Conservation (phyloP, 2,888 invertebrate genomes). For the Pantelozetes paolii region DNA sequence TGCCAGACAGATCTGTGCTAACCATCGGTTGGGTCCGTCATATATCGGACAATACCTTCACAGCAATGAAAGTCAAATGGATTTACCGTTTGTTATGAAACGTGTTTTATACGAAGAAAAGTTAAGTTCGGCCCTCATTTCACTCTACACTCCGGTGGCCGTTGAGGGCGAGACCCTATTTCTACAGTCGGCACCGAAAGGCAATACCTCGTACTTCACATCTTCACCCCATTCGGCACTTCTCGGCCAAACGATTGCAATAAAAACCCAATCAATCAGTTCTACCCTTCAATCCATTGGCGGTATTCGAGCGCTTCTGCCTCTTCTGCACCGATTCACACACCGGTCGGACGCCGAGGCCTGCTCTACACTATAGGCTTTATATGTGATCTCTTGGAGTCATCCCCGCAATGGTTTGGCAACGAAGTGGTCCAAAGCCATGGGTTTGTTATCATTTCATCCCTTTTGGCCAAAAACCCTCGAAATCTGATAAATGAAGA, state of each 20-base stretch:
- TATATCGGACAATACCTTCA: conserved; percentile 58
- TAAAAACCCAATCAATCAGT: conserved; percentile 98
- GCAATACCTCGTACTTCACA: conserved; percentile 94
- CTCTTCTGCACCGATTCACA: conserved; percentile 40
- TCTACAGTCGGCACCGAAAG: conserved; percentile 95
- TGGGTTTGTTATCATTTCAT: conserved; percentile 96
- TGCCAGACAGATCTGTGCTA: conserved; percentile 96
- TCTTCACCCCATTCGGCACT: conserved; percentile 88
- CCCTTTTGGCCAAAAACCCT: conserved; percentile 74
- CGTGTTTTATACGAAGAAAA: conserved; percentile 95
- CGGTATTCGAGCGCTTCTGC: conserved; percentile 65
- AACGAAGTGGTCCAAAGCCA: conserved; percentile 86
- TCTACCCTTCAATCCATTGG: conserved; percentile 98
- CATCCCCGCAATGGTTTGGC: conserved; percentile 63
- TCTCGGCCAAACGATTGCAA: conserved; percentile 79
- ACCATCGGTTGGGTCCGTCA: conserved; percentile 95
- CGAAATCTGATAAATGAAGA: conserved; percentile 89
- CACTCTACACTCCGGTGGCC: conserved; percentile 99
- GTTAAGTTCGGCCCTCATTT: conserved; percentile 91
- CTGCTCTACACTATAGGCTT: conserved; percentile 91
- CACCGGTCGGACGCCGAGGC: conserved; percentile 40
- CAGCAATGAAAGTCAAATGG: conserved; percentile 43
- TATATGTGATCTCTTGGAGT: conserved; percentile 93
- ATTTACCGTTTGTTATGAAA: conserved; percentile 39
- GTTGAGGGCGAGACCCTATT: conserved; percentile 93